A percentile compares a stretch with the other conserved stretches of the same genome.
Conservation (phyloP, 2,888 invertebrate species). For the Protophormia terraenovae region DNA sequence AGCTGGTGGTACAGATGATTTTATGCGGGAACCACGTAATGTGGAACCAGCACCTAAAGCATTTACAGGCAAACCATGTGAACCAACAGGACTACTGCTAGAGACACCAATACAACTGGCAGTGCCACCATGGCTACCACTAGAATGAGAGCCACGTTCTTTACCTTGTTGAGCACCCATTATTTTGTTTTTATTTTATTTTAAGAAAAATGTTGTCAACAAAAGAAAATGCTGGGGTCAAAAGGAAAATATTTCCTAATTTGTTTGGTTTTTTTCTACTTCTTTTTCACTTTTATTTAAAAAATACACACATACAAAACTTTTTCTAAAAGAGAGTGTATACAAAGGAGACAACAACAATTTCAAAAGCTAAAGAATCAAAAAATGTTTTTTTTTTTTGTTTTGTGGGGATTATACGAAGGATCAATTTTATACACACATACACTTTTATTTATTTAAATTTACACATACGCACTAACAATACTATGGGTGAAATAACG, state of each 20-base stretch:
- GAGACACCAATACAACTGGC: conserved; percentile 84
- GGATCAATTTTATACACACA: conserved; percentile 28
- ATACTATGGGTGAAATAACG: conserved; percentile 12
- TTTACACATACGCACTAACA: neutral
- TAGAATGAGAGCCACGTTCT: conserved; percentile 86
- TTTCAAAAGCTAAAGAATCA: neutral
- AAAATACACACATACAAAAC: neutral
- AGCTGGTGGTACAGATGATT: conserved; percentile 78
- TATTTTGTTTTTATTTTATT: neutral
- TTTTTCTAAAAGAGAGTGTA: neutral
- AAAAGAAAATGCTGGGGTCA: conserved; percentile 20
- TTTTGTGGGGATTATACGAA: conserved; percentile 43
- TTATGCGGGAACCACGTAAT: conserved; percentile 88
- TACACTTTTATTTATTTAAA: too few species aligned
- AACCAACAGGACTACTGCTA: conserved; percentile 77
- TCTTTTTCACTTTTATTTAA: neutral
- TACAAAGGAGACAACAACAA: neutral
- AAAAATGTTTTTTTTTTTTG: neutral
- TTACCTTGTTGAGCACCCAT: conserved; percentile 98
- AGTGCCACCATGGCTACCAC: conserved; percentile 76
- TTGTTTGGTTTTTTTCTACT: neutral
- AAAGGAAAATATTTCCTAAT: conserved; percentile 21
- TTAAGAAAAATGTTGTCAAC: neutral
- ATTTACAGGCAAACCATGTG: conserved; percentile 78
- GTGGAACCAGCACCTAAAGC: conserved; percentile 82